phyloP scores from a whole-genome alignment of 30 jellyfish, hydroid and myxozoan species.

The Nemopilema nomurai region DNA sequence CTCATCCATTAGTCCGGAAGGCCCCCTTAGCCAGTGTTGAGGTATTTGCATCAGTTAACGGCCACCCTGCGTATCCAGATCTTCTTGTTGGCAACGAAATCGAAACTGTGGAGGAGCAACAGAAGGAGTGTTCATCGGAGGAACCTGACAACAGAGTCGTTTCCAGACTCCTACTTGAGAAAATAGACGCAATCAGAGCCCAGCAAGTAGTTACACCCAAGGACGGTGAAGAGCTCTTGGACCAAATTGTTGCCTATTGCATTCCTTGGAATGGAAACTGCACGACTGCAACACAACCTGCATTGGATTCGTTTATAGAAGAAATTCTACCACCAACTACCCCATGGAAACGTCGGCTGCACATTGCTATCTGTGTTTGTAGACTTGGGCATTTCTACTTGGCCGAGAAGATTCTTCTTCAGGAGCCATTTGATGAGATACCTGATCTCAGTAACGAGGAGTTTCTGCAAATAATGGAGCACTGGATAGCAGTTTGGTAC shows the following conservation, averaged over 20 bases:
- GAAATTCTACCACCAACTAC: background rate
- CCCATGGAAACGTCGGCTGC: background rate
- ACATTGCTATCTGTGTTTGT: background rate
- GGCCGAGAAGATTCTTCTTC: background rate
- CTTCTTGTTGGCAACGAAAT: slow-evolving; percentile 5
- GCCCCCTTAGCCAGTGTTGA: slow-evolving; percentile 19
- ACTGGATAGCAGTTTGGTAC: slow-evolving; percentile 6
- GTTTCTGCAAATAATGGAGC: background rate
- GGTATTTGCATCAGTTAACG: background rate
- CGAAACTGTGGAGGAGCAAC: background rate
- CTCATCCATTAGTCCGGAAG: slow-evolving; percentile 26
- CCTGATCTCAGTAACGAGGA: background rate
- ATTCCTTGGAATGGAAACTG: background rate
- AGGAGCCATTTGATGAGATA: background rate
- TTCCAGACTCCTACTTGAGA: slow-evolving; percentile 1
- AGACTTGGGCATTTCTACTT: background rate
- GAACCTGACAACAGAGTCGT: background rate
- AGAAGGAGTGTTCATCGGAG: background rate
- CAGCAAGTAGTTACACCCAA: background rate
- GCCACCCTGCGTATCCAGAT: slow-evolving; percentile 28
- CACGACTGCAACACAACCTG: background rate
- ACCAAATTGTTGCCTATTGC: background rate
- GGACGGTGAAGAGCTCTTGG: background rate
- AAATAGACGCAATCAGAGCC: background rate
- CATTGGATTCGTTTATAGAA: background rate